A percentile compares a stretch with the other conserved stretches of the same genome.
Evolutionary conservation across 2,113 vertebrate species (phyloP).

Genomic region (Campylomormyrus tamandua): DNA sequence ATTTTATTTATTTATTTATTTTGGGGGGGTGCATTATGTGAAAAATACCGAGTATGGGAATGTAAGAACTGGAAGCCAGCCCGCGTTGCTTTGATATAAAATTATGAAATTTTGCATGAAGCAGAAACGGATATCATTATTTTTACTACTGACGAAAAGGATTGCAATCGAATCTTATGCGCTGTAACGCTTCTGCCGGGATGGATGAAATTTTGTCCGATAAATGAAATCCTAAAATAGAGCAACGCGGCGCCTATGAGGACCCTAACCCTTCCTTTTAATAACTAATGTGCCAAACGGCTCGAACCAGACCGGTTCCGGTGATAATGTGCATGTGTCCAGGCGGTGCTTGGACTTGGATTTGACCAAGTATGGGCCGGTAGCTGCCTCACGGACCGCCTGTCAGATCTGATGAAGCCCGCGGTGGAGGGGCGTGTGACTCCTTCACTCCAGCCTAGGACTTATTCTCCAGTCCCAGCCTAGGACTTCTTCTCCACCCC

Average conservation of each 20-base stretch:
- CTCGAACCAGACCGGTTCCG: not conserved
- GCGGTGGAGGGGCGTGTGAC: conserved; percentile 52
- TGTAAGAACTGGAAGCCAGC: not conserved
- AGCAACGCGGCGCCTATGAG: not conserved
- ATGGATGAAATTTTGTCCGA: not conserved
- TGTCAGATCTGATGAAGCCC: conserved; percentile 23
- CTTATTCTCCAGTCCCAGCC: conserved; percentile 36
- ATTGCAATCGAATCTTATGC: not conserved
- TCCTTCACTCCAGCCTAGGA: conserved; percentile 36
- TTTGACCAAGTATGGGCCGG: not conserved
- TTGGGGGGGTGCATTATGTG: too few relatives aligned
- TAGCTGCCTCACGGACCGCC: not conserved
- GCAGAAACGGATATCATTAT: not conserved
- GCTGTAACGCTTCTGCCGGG: not conserved
- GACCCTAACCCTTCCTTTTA: not conserved
- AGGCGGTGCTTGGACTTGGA: not conserved
- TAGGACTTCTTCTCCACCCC: conserved; percentile 32
- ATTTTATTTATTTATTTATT: too few relatives aligned
- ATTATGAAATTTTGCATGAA: not conserved
- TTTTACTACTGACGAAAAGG: not conserved
- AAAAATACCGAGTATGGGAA: not conserved
- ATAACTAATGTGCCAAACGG: not conserved
- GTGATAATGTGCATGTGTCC: not conserved
- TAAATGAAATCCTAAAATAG: not conserved
- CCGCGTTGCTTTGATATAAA: not conserved